phyloP scores from a whole-genome alignment of 1,140 invertebrate species.

The Saccostrea glomerata region DNA sequence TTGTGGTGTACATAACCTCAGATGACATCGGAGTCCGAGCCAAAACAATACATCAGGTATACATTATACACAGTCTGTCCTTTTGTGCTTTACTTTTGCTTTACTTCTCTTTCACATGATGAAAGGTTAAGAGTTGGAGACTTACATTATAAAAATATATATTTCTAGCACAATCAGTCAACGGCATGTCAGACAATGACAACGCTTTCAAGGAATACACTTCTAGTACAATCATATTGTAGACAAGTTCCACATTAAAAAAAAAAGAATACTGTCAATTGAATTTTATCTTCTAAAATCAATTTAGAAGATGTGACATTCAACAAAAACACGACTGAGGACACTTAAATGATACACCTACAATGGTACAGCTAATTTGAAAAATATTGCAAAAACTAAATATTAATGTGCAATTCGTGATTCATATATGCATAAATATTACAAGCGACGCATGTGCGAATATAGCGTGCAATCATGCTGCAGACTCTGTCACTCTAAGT shows the following conservation, averaged over 20 bases:
- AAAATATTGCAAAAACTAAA: neutral
- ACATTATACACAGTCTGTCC: neutral
- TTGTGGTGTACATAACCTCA: neutral
- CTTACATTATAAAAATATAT: neutral
- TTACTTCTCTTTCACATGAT: neutral
- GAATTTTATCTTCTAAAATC: too few species aligned
- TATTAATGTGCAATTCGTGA: neutral
- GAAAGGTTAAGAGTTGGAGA: slow-evolving; percentile 20
- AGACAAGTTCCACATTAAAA: too few species aligned
- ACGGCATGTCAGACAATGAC: neutral
- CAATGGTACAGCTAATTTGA: neutral
- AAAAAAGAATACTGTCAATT: too few species aligned
- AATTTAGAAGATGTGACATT: too few species aligned
- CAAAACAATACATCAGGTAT: neutral
- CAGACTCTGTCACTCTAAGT: neutral
- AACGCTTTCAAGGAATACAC: neutral
- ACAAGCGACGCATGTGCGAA: neutral
- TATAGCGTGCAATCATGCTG: neutral
- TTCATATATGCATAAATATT: neutral
- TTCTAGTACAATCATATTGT: neutral
- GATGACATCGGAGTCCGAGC: neutral
- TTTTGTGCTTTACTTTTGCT: neutral
- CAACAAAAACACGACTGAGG: too few species aligned
- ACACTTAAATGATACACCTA: too few species aligned
- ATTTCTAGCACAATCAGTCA: slow-evolving; percentile 16